Percentiles rank a stretch among this genome's conserved stretches.
These are phyloP conservation scores for Lasiurus cinereus DNA, from an alignment of 2,113 vertebrate species.

Conservation along the genomic window DNA sequence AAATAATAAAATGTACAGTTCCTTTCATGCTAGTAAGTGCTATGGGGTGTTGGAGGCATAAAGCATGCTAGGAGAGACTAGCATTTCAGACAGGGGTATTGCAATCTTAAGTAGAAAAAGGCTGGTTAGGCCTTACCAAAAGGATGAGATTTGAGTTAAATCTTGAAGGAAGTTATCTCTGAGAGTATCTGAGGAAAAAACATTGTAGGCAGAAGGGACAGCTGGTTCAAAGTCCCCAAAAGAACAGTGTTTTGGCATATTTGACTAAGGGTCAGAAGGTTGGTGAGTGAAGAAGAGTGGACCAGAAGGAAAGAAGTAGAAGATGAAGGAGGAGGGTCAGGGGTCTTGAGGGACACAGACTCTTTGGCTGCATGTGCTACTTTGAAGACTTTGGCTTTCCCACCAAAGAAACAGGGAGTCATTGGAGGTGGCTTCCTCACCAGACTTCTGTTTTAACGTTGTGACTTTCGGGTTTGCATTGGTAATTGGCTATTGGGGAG, in stretches of 20 bases:
- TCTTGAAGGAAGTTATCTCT: not conserved
- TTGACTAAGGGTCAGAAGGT: not conserved
- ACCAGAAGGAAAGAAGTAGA: not conserved
- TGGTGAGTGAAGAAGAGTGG: not conserved
- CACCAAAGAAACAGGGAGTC: not conserved
- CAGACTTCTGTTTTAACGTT: not conserved
- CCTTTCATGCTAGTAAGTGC: not conserved
- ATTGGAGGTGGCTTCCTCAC: not conserved
- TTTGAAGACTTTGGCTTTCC: not conserved
- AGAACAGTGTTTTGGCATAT: not conserved
- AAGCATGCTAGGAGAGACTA: not conserved
- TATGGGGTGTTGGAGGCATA: fast-evolving
- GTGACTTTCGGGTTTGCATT: not conserved
- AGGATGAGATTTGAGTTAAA: not conserved
- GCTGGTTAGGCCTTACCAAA: not conserved
- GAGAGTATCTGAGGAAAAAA: not conserved
- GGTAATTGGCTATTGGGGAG: not conserved
- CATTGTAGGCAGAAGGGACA: not conserved
- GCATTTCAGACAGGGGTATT: not conserved
- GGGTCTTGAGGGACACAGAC: not conserved
- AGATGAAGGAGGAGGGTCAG: not conserved
- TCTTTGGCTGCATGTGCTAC: not conserved
- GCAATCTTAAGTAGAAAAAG: not conserved
- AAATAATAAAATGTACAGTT: not conserved
- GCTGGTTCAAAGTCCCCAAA: not conserved